Conservation (phyloP, 2,113 vertebrate species). For the Thamnophis sirtalis region DNA sequence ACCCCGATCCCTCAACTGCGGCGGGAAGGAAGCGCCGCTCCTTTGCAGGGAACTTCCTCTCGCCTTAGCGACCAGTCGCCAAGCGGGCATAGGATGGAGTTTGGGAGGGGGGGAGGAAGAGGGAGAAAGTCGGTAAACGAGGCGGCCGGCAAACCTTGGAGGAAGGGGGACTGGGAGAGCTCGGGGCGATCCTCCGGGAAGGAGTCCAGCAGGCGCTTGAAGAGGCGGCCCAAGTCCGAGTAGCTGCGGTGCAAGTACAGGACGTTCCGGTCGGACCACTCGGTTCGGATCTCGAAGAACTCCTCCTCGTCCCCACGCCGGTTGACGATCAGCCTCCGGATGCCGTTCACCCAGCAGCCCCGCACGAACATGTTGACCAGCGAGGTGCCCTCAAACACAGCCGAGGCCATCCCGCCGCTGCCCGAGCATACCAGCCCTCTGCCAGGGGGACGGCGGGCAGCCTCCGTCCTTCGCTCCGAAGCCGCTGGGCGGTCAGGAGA, state of each 20-base stretch:
- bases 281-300: slow-evolving; percentile 92
- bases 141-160: slow-evolving; percentile 78
- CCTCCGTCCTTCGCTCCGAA: slow-evolving; percentile 23
- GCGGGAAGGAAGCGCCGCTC: neutral
- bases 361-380: slow-evolving; percentile 97
- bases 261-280: slow-evolving; percentile 96
- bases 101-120: no score
- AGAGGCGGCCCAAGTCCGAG: slow-evolving; percentile 84
- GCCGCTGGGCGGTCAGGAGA: slow-evolving; percentile 1
- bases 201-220: slow-evolving; percentile 82
- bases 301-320: slow-evolving; percentile 89
- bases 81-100: neutral
- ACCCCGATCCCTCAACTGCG: neutral
- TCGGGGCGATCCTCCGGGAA: slow-evolving; percentile 87
- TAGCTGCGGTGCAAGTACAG: slow-evolving; percentile 91
- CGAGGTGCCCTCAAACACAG: slow-evolving; percentile 94
- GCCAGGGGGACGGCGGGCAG: slow-evolving; percentile 19
- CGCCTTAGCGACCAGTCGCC: neutral
- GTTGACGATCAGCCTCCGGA: slow-evolving; percentile 87
- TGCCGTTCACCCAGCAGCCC: slow-evolving; percentile 96
- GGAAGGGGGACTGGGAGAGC: slow-evolving; percentile 79
- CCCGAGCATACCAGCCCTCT: slow-evolving; percentile 34
- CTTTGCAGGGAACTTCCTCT: neutral
- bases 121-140: neutral
- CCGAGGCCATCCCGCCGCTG: slow-evolving; percentile 85